Percentiles rank a stretch among this genome's conserved stretches.
These are phyloP conservation scores for Leptinotarsa texana DNA, from an alignment of 1,140 invertebrate species.

Conservation along the genomic window DNA sequence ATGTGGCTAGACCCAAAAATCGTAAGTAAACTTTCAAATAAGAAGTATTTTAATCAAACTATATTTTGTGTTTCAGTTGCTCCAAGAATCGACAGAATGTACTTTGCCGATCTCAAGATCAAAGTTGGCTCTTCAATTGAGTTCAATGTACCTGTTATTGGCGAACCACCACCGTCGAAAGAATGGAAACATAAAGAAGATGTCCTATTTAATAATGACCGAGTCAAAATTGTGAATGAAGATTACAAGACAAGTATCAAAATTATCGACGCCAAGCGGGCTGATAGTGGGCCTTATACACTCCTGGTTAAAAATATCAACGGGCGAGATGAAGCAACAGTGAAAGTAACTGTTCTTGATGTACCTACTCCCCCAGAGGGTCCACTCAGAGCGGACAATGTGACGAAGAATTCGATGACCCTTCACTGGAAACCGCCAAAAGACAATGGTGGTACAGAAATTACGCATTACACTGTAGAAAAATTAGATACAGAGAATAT, in stretches of 20 bases:
- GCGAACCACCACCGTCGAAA: constrained; percentile 91
- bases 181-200: constrained; percentile 89
- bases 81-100: constrained; percentile 92
- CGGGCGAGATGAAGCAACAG: constrained; percentile 83
- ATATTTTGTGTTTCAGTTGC: constrained; percentile 63
- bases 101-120: constrained; percentile 90
- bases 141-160: constrained; percentile 90
- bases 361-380: constrained; percentile 87
- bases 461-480: constrained; percentile 89
- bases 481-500: constrained; percentile 93
- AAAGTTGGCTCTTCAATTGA: constrained; percentile 91
- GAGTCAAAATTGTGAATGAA: constrained; percentile 81
- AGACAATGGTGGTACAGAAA: constrained; percentile 90
- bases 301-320: constrained; percentile 90
- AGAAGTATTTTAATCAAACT: not conserved
- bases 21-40: constrained; percentile 58
- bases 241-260: constrained; percentile 87
- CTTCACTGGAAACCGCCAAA: constrained; percentile 87
- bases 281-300: constrained; percentile 87
- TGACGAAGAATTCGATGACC: constrained; percentile 82
- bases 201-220: constrained; percentile 76
- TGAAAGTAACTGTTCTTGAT: constrained; percentile 89
- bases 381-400: constrained; percentile 78
- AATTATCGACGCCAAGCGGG: constrained; percentile 84
- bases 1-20: constrained; percentile 90